phyloP scores from a whole-genome alignment of 2,797 vertebrate species.

The Pogonophryne albipinna region DNA sequence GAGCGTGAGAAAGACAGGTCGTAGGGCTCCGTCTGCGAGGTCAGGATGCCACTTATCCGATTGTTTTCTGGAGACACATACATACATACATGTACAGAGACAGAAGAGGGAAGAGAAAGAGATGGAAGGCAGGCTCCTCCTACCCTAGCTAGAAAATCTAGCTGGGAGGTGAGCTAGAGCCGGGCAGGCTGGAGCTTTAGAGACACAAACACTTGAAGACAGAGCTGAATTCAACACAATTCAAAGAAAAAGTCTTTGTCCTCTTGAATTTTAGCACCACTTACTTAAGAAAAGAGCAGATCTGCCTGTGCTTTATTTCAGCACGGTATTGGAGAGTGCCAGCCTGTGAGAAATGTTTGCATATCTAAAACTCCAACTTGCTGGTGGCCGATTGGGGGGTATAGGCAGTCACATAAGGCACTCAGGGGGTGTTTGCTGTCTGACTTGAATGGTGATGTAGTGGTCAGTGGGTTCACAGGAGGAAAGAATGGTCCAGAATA shows the following conservation, averaged over 20 bases:
- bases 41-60: conserved; percentile 96
- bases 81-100: conserved; percentile 82
- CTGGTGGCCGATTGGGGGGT: conserved; percentile 39
- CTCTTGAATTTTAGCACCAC: conserved; percentile 5
- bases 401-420: conserved; percentile 49
- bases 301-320: conserved; percentile 1
- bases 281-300: neutral
- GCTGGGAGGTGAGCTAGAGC: neutral
- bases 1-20: conserved; percentile 98
- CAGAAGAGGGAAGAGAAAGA: conserved; percentile 64
- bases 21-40: conserved; percentile 98
- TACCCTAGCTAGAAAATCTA: neutral
- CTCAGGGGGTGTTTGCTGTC: conserved; percentile 44
- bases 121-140: conserved; percentile 65
- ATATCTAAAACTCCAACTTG: conserved; percentile 67
- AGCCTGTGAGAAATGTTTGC: conserved; percentile 49
- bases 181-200: conserved; percentile 60
- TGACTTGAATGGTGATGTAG: conserved; percentile 61
- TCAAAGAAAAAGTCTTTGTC: neutral
- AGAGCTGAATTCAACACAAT: conserved; percentile 20
- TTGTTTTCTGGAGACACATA: conserved; percentile 92
- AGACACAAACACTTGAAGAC: conserved; percentile 46
- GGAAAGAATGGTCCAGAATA: conserved; percentile 50
- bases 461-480: conserved; percentile 63
- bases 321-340: neutral